These are phyloP conservation scores for Elmis aenea DNA, from an alignment of 2,888 invertebrate species.

Conservation along the genomic window DNA sequence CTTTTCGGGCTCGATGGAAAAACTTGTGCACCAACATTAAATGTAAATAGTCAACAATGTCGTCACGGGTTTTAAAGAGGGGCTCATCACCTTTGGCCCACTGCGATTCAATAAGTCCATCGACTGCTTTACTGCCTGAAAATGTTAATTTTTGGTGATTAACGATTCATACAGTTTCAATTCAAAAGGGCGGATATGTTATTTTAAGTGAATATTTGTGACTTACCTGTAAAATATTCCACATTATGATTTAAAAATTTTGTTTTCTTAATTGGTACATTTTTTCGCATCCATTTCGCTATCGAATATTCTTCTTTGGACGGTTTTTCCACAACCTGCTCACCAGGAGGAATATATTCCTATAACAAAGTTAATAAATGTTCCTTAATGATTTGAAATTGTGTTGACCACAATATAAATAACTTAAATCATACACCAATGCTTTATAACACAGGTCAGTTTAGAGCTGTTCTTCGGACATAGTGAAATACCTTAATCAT, in stretches of 20 bases:
- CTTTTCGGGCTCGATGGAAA: slow-evolving; percentile 91
- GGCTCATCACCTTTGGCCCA: slow-evolving; percentile 75
- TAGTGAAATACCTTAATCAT: slow-evolving; percentile 1
- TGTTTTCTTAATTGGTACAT: slow-evolving; percentile 91
- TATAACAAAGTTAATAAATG: slow-evolving; percentile 29
- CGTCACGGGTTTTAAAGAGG: slow-evolving; percentile 75
- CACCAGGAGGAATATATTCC: slow-evolving; percentile 48
- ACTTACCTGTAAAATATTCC: slow-evolving; percentile 87
- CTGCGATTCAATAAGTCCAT: slow-evolving; percentile 84
- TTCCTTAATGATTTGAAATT: slow-evolving; percentile 1
- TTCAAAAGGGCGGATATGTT: background rate
- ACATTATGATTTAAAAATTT: slow-evolving; percentile 96
- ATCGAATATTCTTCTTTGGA: slow-evolving; percentile 88
- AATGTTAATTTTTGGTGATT: slow-evolving; percentile 5
- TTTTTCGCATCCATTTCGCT: slow-evolving; percentile 91
- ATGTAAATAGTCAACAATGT: slow-evolving; percentile 75
- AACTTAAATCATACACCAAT: background rate
- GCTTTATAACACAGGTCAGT: too few species aligned
- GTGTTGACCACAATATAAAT: background rate
- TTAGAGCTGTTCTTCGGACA: too few species aligned
- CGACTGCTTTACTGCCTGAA: slow-evolving; percentile 80
- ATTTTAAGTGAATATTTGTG: slow-evolving; percentile 3
- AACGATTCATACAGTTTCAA: background rate
- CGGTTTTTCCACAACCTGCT: slow-evolving; percentile 64
- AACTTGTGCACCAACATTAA: slow-evolving; percentile 87